Conservation (phyloP, 1,140 invertebrate genomes). For the Diprion similis region DNA sequence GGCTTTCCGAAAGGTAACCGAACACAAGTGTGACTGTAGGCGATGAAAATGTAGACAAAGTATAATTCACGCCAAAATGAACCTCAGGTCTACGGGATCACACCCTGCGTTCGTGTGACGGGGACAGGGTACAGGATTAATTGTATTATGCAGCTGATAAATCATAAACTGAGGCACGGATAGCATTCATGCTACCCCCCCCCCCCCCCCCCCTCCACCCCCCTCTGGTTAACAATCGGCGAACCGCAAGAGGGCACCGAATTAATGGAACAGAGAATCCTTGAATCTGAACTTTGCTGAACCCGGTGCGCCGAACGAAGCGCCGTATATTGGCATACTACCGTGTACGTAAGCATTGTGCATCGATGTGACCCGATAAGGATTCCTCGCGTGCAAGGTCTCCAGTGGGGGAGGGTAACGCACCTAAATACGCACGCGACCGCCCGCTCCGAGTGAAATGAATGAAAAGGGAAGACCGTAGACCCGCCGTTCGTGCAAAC, state of each 20-base stretch:
- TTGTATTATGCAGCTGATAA: too few species aligned
- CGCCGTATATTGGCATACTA: neutral
- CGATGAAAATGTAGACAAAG: too few species aligned
- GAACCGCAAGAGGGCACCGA: neutral
- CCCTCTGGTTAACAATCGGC: too few species aligned
- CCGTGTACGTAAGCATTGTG: neutral
- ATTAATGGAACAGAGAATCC: conserved; percentile 30
- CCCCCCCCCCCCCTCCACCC: too few species aligned
- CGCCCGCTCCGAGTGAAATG: neutral
- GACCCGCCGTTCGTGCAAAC: neutral
- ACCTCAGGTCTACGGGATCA: too few species aligned
- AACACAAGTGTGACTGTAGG: too few species aligned
- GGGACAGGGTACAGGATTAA: too few species aligned
- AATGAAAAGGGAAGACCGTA: neutral
- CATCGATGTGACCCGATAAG: conserved; percentile 1
- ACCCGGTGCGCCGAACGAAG: neutral
- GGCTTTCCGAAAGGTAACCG: too few species aligned
- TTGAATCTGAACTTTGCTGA: conserved; percentile 26
- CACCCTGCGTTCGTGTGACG: too few species aligned
- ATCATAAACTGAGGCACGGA: too few species aligned
- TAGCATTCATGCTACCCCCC: too few species aligned
- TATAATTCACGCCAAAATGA: too few species aligned
- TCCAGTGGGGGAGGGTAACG: conserved; percentile 21
- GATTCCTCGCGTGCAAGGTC: conserved; percentile 1
- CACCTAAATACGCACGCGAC: neutral